Evolutionary conservation across 2,888 invertebrate genomes (phyloP).

Genomic region (Phortica magna): DNA sequence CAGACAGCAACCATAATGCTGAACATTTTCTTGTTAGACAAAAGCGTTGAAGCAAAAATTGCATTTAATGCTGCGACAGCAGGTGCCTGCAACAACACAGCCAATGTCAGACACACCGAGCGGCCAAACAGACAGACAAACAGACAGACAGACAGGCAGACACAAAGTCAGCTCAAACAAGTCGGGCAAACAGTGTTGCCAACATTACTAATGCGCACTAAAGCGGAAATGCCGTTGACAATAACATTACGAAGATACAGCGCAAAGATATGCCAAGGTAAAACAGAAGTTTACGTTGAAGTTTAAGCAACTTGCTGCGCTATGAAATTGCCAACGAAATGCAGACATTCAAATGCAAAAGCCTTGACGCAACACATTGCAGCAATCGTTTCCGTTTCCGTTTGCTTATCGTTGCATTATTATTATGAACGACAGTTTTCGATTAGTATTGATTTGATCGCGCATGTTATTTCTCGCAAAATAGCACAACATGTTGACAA

Average conservation of each 20-base stretch:
- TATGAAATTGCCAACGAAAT: background rate
- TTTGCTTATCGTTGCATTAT: background rate
- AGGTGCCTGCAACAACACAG: background rate
- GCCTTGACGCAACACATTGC: slow-evolving; percentile 6
- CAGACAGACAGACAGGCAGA: background rate
- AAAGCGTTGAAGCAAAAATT: background rate
- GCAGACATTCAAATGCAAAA: background rate
- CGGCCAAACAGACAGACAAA: background rate
- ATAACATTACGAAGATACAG: slow-evolving; percentile 11
- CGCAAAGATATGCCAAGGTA: background rate
- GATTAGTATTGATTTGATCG: slow-evolving; percentile 8
- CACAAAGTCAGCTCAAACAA: background rate
- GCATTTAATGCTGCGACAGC: background rate
- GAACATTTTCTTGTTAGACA: slow-evolving; percentile 2
- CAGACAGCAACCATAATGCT: slow-evolving; percentile 4
- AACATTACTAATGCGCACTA: slow-evolving; percentile 19
- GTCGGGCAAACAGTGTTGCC: slow-evolving; percentile 10
- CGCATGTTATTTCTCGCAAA: background rate
- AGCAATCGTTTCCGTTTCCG: slow-evolving; percentile 22
- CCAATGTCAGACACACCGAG: background rate
- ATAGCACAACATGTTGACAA: slow-evolving; percentile 20
- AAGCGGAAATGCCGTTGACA: slow-evolving; percentile 26
- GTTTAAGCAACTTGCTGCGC: background rate
- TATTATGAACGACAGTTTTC: background rate
- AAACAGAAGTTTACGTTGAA: background rate